Percentiles rank a stretch among this genome's conserved stretches.
These are phyloP conservation scores for Drosophila sp. DNA, from an alignment of 1,140 invertebrate species.

Conservation along the genomic window DNA sequence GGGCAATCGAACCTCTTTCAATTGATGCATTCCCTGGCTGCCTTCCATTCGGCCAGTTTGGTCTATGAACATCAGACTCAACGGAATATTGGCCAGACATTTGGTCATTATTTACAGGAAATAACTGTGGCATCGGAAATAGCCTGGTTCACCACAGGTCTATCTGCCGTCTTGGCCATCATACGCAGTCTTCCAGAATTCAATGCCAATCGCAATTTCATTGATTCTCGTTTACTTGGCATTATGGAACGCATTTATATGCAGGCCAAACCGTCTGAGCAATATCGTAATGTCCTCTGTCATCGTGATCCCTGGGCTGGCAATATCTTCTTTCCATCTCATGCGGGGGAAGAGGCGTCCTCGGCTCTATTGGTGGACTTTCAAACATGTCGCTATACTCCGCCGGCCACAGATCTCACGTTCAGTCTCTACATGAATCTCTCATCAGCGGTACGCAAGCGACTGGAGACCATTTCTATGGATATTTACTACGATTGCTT, in stretches of 20 bases:
- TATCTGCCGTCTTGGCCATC: conserved; percentile 49
- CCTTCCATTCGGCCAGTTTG: conserved; percentile 82
- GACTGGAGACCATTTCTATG: conserved; percentile 41
- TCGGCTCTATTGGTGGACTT: conserved; percentile 86
- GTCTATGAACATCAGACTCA: conserved; percentile 51
- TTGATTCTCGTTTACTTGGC: conserved; percentile 30
- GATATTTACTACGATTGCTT: conserved; percentile 58
- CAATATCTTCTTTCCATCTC: conserved; percentile 85
- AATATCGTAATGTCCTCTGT: conserved; percentile 84
- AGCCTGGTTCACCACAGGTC: conserved; percentile 70
- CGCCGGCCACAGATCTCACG: conserved; percentile 85
- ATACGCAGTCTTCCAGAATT: conserved; percentile 48
- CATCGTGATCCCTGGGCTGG: conserved; percentile 87
- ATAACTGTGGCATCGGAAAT: conserved; percentile 59
- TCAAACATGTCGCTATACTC: conserved; percentile 84
- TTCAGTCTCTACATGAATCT: conserved; percentile 71
- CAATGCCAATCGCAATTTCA: conserved; percentile 31
- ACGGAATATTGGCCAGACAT: conserved; percentile 52
- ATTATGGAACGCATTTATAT: conserved; percentile 53
- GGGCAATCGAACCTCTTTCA: conserved; percentile 29
- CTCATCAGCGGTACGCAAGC: conserved; percentile 20
- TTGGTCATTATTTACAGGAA: conserved; percentile 59
- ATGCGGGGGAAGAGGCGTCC: conserved; percentile 32
- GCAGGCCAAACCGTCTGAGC: conserved; percentile 64
- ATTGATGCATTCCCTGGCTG: conserved; percentile 73